phyloP scores from a whole-genome alignment of 2,888 invertebrate species.

The Caenorhabditis sinica region DNA sequence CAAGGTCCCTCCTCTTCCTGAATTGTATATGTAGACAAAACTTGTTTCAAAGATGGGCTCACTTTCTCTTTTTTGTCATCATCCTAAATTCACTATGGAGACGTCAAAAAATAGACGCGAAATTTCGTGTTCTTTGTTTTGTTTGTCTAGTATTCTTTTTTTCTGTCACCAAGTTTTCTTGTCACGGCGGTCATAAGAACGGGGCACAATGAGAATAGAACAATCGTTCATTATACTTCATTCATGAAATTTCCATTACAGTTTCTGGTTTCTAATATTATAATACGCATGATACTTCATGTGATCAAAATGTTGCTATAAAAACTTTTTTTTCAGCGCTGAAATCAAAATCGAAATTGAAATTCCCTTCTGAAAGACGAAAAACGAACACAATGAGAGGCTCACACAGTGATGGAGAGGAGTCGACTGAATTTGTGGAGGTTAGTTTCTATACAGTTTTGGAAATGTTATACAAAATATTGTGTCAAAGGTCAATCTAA shows the following conservation, averaged over 20 bases:
- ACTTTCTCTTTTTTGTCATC: slow-evolving; percentile 4
- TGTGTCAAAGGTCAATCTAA: no score
- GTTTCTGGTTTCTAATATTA: not conserved
- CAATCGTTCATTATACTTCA: not conserved
- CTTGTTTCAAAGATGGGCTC: slow-evolving; percentile 2
- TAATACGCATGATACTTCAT: not conserved
- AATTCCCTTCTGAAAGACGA: no score
- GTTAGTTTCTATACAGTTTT: slow-evolving; percentile 5
- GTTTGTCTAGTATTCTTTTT: not conserved
- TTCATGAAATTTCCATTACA: not conserved
- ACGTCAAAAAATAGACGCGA: slow-evolving; percentile 32
- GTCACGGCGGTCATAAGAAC: slow-evolving; percentile 36
- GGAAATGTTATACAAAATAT: no score
- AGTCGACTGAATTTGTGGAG: slow-evolving; percentile 19
- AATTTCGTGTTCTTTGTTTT: slow-evolving; percentile 18
- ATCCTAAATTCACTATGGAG: slow-evolving; percentile 30
- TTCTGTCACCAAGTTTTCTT: not conserved
- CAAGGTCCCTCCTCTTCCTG: not conserved
- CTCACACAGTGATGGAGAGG: slow-evolving; percentile 33
- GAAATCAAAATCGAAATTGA: slow-evolving; percentile 4
- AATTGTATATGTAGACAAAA: not conserved
- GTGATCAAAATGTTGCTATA: slow-evolving; percentile 7
- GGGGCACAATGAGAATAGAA: slow-evolving; percentile 1
- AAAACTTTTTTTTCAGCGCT: not conserved
- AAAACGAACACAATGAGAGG: slow-evolving; percentile 18